Base-by-base conservation (phyloP, 2,888 invertebrate genomes). In the Unio pictorum region DNA sequence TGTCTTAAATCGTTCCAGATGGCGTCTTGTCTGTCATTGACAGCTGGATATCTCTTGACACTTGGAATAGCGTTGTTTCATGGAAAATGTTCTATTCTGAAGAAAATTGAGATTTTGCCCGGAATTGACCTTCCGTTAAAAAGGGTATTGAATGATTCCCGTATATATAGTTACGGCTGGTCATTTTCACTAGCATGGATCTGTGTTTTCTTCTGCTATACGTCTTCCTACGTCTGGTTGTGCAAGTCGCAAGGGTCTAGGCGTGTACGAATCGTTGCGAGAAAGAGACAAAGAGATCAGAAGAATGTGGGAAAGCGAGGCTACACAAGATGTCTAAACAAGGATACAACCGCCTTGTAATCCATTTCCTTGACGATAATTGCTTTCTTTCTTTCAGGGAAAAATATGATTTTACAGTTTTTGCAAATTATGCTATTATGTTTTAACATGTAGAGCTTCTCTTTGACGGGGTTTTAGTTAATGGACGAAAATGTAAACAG, bases 141-240 rank as follows among this genome's bases (percentile, higher is more conserved):
- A 69, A 73, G 81, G 30, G 63, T 80, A 15, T 67, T 86, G 55
- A 74, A 84, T 55, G 76, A 75, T 15, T 67, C 77, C 28, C 74
- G 83, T 34, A 75, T 73, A 17, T 79, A 85, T 62, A 72, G 75
- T 59, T 86, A 84, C 72, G 86, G 86, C 34, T 87, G 87, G 87
- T 86, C 86, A 3, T 87, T 87, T 72, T 79, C 80, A 5, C 73
- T 87, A 4, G 86, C 87, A n/a, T 87, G 87, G 87, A 84, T 86
- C 45, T 86, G 87, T 67, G 86, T 86, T 17, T 80, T 78, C 64
- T 73, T 86, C 63, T 82, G 82, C 68, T 85, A 85, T 65, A 74
- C 78, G 6, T 79, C 82, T 18, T 81, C 84, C 3, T 86, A 81
- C 74, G 81, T 84, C 8, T 86, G 86, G 86, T 71, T 86, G 30